Evolutionary conservation across 2,113 vertebrate species (phyloP).

Genomic region (Myotis lucifugus): DNA sequence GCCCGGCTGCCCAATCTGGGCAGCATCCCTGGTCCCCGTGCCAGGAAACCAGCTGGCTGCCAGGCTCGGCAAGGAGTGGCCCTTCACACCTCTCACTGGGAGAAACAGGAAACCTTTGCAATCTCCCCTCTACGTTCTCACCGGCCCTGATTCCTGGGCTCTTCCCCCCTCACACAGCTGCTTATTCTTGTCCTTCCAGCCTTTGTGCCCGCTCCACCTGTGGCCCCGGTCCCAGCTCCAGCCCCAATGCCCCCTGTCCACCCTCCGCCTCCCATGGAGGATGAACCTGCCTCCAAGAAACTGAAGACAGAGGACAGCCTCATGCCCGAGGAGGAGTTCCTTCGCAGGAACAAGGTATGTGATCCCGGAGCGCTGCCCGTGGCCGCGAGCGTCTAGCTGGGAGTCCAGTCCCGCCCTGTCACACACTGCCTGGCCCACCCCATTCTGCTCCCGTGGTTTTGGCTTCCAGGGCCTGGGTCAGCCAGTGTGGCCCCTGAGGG

Average conservation of each 20-base stretch:
- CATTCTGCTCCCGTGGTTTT: not conserved
- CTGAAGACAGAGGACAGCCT: slow-evolving; percentile 98
- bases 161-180: not conserved
- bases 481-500: not conserved
- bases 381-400: not conserved
- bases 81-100: not conserved
- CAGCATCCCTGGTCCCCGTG: not conserved
- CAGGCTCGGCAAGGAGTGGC: not conserved
- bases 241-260: slow-evolving; percentile 92
- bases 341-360: slow-evolving; percentile 94
- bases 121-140: not conserved
- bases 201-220: slow-evolving; percentile 96
- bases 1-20: not conserved
- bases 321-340: slow-evolving; percentile 97
- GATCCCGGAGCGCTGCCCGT: not conserved
- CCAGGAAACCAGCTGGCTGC: not conserved
- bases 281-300: slow-evolving; percentile 96
- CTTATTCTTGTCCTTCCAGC: slow-evolving; percentile 82
- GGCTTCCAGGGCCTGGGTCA: not conserved
- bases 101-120: not conserved
- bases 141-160: not conserved
- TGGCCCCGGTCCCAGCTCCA: slow-evolving; percentile 89
- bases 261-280: slow-evolving; percentile 93
- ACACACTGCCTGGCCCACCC: not conserved
- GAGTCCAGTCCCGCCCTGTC: fast-evolving